Percentiles rank a stretch among this genome's conserved stretches.
Evolutionary conservation across 2,888 invertebrate genomes (phyloP).

Genomic region (Brachypalpus laphriformis): DNA sequence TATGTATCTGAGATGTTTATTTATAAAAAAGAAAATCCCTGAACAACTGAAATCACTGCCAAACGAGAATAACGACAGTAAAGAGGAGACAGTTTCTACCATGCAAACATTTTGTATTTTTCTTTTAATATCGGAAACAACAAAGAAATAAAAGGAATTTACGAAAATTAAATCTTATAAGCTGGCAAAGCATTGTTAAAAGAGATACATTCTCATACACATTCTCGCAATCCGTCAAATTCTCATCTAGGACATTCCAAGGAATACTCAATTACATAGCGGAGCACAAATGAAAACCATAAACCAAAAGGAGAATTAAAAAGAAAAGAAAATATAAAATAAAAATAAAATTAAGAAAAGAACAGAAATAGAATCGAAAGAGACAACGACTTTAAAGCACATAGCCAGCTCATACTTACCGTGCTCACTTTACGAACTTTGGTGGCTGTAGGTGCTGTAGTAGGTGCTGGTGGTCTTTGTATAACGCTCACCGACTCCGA

Average conservation of each 20-base stretch:
- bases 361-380: slow-evolving; percentile 74
- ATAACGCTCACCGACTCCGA: slow-evolving; percentile 95
- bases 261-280: slow-evolving; percentile 59
- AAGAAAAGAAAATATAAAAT: slow-evolving; percentile 46
- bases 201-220: slow-evolving; percentile 54
- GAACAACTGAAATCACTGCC: not conserved
- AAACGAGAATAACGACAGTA: slow-evolving; percentile 6
- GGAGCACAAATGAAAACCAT: slow-evolving; percentile 60
- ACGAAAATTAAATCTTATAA: slow-evolving; percentile 35
- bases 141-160: slow-evolving; percentile 5
- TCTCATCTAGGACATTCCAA: slow-evolving; percentile 56
- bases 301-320: slow-evolving; percentile 49
- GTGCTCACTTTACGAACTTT: slow-evolving; percentile 96
- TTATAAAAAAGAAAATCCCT: not conserved
- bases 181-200: slow-evolving; percentile 60
- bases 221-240: slow-evolving; percentile 38
- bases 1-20: not conserved
- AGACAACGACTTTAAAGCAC: slow-evolving; percentile 76
- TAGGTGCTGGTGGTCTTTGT: slow-evolving; percentile 84
- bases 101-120: slow-evolving; percentile 34
- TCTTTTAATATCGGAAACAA: slow-evolving; percentile 10
- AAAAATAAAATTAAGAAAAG: slow-evolving; percentile 49
- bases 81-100: slow-evolving; percentile 17
- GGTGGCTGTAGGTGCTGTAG: slow-evolving; percentile 83
- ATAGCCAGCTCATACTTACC: slow-evolving; percentile 87